Percentiles rank a stretch among this genome's conserved stretches.
Conservation (phyloP, 2,888 invertebrate species). For the Patella depressa region DNA sequence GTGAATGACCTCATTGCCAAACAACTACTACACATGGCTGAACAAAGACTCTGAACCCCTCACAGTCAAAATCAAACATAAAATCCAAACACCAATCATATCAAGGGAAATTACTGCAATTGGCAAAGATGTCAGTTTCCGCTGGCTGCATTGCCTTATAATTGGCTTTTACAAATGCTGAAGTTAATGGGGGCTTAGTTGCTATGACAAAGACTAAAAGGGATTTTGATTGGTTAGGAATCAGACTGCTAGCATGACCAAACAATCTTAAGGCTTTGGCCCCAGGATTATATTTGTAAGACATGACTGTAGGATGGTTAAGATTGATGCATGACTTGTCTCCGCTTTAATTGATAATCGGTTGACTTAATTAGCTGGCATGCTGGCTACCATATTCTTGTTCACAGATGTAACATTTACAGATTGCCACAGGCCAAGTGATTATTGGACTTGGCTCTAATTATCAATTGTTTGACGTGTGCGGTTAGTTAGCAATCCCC, state of each 20-base stretch:
- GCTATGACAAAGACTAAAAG: slow-evolving; percentile 24
- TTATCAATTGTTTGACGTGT: too few species aligned
- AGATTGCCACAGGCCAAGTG: too few species aligned
- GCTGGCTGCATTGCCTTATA: slow-evolving; percentile 12
- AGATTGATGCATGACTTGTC: too few species aligned
- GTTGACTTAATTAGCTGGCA: too few species aligned
- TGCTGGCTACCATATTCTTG: too few species aligned
- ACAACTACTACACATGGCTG: neutral
- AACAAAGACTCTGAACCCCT: neutral
- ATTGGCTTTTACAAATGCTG: slow-evolving; percentile 21
- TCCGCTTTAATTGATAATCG: too few species aligned
- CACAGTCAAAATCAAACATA: slow-evolving; percentile 19
- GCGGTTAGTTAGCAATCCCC: too few species aligned
- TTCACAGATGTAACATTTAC: too few species aligned
- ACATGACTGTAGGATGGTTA: too few species aligned
- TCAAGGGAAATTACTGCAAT: slow-evolving; percentile 27
- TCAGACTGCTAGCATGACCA: neutral
- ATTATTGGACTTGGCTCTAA: too few species aligned
- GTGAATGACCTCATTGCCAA: neutral
- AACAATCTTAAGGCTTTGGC: neutral
- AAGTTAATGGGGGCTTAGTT: slow-evolving; percentile 23
- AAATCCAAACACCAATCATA: slow-evolving; percentile 25
- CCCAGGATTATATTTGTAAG: neutral
- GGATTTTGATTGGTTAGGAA: slow-evolving; percentile 14
- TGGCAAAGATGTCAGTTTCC: slow-evolving; percentile 22